These are phyloP conservation scores for Eleutherodactylus coqui DNA, from an alignment of 2,797 vertebrate genomes.

Conservation along the genomic window DNA sequence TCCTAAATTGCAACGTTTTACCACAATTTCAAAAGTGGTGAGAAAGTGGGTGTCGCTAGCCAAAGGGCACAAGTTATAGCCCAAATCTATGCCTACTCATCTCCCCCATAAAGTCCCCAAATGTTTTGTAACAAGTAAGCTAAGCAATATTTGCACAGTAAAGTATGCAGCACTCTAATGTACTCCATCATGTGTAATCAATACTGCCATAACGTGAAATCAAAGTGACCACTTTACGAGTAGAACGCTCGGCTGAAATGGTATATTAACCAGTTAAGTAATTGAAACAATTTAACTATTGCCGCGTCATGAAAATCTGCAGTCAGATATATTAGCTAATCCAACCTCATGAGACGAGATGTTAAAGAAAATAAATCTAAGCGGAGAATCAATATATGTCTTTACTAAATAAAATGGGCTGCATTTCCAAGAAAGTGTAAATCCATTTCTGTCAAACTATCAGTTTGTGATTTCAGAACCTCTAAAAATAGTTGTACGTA, in stretches of 20 bases:
- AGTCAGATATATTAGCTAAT: slow-evolving; percentile 3
- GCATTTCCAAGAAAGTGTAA: slow-evolving; percentile 29
- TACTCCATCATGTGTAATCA: slow-evolving; percentile 49
- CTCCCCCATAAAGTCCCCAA: neutral
- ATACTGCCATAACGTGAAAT: slow-evolving; percentile 43
- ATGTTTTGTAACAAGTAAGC: neutral
- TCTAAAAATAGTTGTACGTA: too few relatives aligned
- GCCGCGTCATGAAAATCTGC: slow-evolving; percentile 40
- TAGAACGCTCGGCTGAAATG: slow-evolving; percentile 19
- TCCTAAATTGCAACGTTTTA: too few relatives aligned
- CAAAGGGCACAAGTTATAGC: too few relatives aligned
- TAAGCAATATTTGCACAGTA: slow-evolving; percentile 6
- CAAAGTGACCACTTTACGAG: slow-evolving; percentile 24
- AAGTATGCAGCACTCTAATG: slow-evolving; percentile 23
- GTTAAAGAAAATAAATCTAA: slow-evolving; percentile 1
- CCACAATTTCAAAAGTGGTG: too few relatives aligned
- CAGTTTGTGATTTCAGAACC: neutral
- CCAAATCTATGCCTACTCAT: too few relatives aligned
- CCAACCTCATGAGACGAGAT: slow-evolving; percentile 23
- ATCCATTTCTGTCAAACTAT: slow-evolving; percentile 3
- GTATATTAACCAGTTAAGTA: slow-evolving; percentile 56
- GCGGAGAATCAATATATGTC: slow-evolving; percentile 27
- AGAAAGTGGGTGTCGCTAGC: too few relatives aligned
- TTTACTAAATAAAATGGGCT: slow-evolving; percentile 30
- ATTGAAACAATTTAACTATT: slow-evolving; percentile 42